Evolutionary conservation across 2,888 invertebrate species (phyloP).

Genomic region (Pseudanteris insignis): DNA sequence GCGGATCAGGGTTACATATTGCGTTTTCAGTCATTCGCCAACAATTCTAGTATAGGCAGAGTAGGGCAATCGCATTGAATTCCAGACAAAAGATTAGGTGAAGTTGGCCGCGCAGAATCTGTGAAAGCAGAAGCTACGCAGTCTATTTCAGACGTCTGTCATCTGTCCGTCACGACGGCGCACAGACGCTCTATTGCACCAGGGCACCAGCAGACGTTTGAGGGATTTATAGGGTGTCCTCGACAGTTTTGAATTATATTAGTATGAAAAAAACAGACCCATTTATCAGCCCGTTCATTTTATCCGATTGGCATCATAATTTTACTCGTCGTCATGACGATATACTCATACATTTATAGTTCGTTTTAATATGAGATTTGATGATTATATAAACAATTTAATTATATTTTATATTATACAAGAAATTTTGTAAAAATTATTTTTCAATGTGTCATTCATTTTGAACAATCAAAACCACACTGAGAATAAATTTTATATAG

Average conservation of each 20-base stretch:
- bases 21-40: constrained; percentile 19
- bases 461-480: no score
- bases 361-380: no score
- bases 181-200: constrained; percentile 59
- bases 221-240: constrained; percentile 63
- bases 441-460: no score
- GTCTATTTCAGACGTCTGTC: constrained; percentile 57
- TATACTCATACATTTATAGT: no score
- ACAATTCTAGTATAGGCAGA: constrained; percentile 26
- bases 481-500: no score
- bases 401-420: no score
- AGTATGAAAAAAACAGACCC: background rate
- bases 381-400: no score
- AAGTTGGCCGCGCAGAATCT: constrained; percentile 36
- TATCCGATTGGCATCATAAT: no score
- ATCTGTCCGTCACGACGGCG: constrained; percentile 66
- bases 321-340: no score
- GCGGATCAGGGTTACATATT: constrained; percentile 60
- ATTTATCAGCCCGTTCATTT: background rate
- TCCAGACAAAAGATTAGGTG: constrained; percentile 26
- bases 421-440: no score
- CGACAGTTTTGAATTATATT: constrained; percentile 45
- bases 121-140: constrained; percentile 24
- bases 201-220: constrained; percentile 65
- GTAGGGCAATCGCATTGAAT: constrained; percentile 20